These are phyloP conservation scores for Archaeoteleia sp. DNA, from an alignment of 2,888 invertebrate genomes.

Conservation along the genomic window DNA sequence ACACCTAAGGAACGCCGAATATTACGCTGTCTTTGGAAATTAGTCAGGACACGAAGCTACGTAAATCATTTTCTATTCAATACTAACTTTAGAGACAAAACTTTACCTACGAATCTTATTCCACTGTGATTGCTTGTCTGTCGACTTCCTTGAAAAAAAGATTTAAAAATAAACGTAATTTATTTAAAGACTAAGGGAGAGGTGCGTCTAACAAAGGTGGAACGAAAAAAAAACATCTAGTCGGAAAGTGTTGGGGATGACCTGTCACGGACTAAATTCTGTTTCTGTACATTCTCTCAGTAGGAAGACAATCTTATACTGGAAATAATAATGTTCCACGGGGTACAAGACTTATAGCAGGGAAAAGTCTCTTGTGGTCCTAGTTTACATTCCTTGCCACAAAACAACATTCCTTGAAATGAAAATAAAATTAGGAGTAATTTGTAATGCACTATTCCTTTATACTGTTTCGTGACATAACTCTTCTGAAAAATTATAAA, in stretches of 20 bases:
- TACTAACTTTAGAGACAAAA: slow-evolving; percentile 22
- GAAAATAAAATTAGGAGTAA: slow-evolving; percentile 47
- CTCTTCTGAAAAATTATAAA: background rate
- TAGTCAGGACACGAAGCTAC: slow-evolving; percentile 30
- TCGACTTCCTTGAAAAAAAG: slow-evolving; percentile 15
- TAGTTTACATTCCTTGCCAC: slow-evolving; percentile 44
- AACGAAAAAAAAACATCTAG: slow-evolving; percentile 31
- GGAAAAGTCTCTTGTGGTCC: slow-evolving; percentile 46
- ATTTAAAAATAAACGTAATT: slow-evolving; percentile 39
- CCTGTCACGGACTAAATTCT: slow-evolving; percentile 50
- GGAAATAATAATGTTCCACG: slow-evolving; percentile 49
- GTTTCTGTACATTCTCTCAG: slow-evolving; percentile 47
- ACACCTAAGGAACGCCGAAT: slow-evolving; percentile 8
- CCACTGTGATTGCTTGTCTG: slow-evolving; percentile 41
- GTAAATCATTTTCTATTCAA: slow-evolving; percentile 36
- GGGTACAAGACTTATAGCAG: slow-evolving; percentile 43
- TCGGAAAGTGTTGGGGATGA: slow-evolving; percentile 49
- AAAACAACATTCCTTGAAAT: slow-evolving; percentile 42
- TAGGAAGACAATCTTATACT: slow-evolving; percentile 45
- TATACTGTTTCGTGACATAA: slow-evolving; percentile 2
- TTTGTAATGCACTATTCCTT: slow-evolving; percentile 15
- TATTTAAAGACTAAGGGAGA: slow-evolving; percentile 34
- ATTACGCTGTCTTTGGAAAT: slow-evolving; percentile 39
- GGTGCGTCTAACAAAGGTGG: slow-evolving; percentile 25
- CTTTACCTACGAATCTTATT: slow-evolving; percentile 22